Evolutionary conservation across 2,113 vertebrate species (phyloP).

Genomic region (Apus apus): DNA sequence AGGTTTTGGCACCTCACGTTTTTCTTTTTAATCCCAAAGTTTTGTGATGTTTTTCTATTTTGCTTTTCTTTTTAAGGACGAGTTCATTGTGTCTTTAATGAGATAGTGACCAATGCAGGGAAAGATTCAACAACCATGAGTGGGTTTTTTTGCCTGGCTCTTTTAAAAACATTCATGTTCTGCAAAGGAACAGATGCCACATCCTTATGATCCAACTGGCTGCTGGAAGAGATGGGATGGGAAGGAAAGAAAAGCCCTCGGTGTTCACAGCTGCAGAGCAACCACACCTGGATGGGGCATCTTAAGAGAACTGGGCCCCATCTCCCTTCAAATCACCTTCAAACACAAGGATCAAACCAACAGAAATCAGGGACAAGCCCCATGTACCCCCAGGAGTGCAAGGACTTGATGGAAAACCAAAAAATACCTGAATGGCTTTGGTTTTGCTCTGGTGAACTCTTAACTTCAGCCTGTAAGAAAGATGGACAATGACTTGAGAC

Average conservation of each 20-base stretch:
- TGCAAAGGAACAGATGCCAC: too few relatives aligned
- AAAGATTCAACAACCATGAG: neutral
- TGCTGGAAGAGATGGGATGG: neutral
- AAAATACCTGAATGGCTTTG: neutral
- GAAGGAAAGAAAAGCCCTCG: too few relatives aligned
- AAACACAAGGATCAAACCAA: neutral
- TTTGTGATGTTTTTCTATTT: too few relatives aligned
- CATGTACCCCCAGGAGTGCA: rapidly evolving
- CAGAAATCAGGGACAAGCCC: neutral
- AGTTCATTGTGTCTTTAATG: neutral
- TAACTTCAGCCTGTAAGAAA: neutral
- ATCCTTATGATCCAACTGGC: too few relatives aligned
- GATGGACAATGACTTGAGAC: neutral
- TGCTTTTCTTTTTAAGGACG: neutral
- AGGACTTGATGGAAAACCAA: too few relatives aligned
- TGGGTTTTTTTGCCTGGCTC: neutral
- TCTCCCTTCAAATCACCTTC: neutral
- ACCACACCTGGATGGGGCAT: too few relatives aligned
- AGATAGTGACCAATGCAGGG: neutral
- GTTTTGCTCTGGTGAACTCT: neutral
- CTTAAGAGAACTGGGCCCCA: too few relatives aligned
- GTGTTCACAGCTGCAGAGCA: too few relatives aligned
- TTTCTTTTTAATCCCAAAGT: neutral
- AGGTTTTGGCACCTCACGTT: neutral
- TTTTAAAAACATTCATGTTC: neutral